phyloP scores from a whole-genome alignment of 2,113 vertebrate species.

The Forbesichthys papilliferus region DNA sequence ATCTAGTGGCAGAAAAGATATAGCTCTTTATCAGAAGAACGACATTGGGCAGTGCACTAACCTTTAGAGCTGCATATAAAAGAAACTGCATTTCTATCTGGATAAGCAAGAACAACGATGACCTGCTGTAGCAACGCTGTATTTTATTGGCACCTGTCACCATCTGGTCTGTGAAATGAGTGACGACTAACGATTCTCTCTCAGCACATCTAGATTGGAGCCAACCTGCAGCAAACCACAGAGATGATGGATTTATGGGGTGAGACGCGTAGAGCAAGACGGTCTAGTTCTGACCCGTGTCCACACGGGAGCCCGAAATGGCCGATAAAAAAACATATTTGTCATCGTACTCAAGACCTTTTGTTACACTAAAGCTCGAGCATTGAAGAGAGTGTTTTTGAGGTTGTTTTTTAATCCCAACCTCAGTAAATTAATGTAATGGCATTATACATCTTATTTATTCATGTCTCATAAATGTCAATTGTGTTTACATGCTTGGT shows the following conservation, averaged over 20 bases:
- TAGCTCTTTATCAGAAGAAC: conserved; percentile 53
- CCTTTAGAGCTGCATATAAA: no score
- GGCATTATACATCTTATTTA: conserved; percentile 39
- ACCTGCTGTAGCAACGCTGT: conserved; percentile 2
- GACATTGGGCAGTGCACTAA: no score
- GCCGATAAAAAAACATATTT: conserved; percentile 53
- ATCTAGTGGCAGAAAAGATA: conserved; percentile 18
- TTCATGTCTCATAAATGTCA: conserved; percentile 54
- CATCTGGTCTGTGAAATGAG: conserved; percentile 38
- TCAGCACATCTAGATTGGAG: conserved; percentile 27
- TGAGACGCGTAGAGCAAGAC: no score
- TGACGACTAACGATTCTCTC: conserved; percentile 39
- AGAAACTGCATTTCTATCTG: no score
- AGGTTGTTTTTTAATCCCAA: conserved; percentile 37
- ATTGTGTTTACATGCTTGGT: conserved; percentile 46
- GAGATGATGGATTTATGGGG: no score
- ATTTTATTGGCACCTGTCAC: conserved; percentile 55
- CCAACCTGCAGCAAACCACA: conserved; percentile 27
- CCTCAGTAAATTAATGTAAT: conserved; percentile 27
- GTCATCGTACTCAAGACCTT: conserved; percentile 39
- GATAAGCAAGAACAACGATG: no score
- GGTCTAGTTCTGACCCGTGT: conserved; percentile 33
- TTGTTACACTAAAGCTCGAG: not conserved
- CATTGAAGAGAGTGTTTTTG: conserved; percentile 1
- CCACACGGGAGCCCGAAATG: conserved; percentile 22